A percentile compares a stretch with the other conserved stretches of the same genome.
These are phyloP conservation scores for Sinella curviseta DNA, from an alignment of 1,140 invertebrate species.

Conservation along the genomic window DNA sequence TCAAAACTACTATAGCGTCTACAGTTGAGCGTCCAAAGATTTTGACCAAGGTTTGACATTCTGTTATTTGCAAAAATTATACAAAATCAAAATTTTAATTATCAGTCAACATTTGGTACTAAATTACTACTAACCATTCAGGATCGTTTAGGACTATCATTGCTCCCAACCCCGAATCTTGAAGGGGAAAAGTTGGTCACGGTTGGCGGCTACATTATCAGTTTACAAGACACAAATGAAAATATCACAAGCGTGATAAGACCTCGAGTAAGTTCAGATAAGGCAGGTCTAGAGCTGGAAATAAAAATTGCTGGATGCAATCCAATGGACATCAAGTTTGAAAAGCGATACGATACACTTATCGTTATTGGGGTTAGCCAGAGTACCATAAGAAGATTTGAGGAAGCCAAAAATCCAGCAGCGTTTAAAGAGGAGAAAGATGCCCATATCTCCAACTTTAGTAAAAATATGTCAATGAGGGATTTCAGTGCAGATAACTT, in stretches of 20 bases:
- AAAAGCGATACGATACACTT: background rate
- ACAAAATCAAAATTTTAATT: no score
- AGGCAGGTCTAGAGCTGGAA: background rate
- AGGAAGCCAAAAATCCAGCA: background rate
- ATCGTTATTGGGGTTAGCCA: constrained; percentile 7
- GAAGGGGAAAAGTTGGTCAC: background rate
- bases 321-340: background rate
- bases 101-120: no score
- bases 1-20: no score
- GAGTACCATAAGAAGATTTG: background rate
- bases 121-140: no score
- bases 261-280: background rate
- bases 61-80: no score
- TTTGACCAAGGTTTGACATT: no score
- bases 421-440: no score
- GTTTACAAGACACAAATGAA: background rate
- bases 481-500: background rate
- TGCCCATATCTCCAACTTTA: background rate
- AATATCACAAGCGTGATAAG: background rate
- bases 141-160: no score
- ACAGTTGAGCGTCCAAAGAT: no score
- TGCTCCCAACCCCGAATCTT: no score
- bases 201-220: background rate
- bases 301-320: background rate
- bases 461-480: background rate